phyloP scores from a whole-genome alignment of 2,113 vertebrate species.

The Atrichornis clamosus region DNA sequence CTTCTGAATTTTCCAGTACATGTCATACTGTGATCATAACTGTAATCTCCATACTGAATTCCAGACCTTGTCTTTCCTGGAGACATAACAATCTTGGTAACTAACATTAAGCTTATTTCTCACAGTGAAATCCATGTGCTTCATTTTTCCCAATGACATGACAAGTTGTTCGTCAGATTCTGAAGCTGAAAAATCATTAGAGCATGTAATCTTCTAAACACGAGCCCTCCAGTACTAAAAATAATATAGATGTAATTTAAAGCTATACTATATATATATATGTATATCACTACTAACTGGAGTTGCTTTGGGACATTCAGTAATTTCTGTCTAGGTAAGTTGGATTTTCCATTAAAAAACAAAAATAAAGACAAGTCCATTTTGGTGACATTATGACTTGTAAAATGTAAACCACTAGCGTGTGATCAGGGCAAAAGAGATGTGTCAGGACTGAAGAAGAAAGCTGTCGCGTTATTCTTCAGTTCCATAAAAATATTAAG shows the following conservation, averaged over 20 bases:
- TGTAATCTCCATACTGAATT: not conserved
- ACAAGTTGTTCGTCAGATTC: not conserved
- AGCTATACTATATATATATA: not conserved
- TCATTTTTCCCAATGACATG: not conserved
- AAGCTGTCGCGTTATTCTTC: not conserved
- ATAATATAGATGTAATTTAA: not conserved
- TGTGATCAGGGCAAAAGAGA: not conserved
- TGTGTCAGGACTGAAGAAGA: not conserved
- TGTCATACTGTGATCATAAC: not conserved
- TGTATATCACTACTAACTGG: not conserved
- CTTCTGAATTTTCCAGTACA: not conserved
- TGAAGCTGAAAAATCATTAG: not conserved
- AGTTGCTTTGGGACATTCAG: not conserved
- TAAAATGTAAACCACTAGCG: not conserved
- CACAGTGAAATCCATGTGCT: not conserved
- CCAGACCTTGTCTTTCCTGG: not conserved
- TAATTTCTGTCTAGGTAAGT: not conserved
- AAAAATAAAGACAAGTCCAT: rapidly evolving
- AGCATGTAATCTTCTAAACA: not conserved
- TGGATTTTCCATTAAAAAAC: not conserved
- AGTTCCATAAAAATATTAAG: not conserved
- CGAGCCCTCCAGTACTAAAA: not conserved
- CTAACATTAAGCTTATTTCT: not conserved
- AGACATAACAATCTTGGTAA: not conserved
- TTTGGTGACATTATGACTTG: not conserved